These are phyloP conservation scores for Rhopalosiphum padi DNA, from an alignment of 1,140 invertebrate genomes.

Conservation along the genomic window DNA sequence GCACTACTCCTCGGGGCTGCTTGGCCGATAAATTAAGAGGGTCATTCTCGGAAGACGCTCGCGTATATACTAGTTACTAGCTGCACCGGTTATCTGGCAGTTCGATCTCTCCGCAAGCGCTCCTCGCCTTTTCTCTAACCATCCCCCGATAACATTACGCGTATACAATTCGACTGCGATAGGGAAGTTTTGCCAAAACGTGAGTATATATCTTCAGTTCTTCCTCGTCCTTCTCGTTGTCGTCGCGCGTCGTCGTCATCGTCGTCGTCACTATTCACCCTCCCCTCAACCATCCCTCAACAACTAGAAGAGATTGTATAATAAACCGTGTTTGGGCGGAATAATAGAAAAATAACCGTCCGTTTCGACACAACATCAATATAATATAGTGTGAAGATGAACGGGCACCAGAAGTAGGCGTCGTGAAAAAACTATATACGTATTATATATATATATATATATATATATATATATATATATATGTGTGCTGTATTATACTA, in stretches of 20 bases:
- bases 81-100: neutral
- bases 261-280: no score
- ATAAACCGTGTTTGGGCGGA: neutral
- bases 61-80: neutral
- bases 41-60: conserved; percentile 31
- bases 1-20: conserved; percentile 23
- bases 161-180: neutral
- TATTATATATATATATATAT: neutral
- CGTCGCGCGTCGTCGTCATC: neutral
- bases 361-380: neutral
- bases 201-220: neutral
- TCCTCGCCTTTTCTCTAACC: no score
- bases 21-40: conserved; percentile 33
- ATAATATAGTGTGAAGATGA: neutral
- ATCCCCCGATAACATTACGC: neutral
- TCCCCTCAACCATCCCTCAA: neutral
- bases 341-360: neutral
- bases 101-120: neutral
- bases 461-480: no score
- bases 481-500: neutral
- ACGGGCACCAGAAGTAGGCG: neutral
- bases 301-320: neutral
- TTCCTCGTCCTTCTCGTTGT: neutral
- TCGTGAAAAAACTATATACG: neutral
- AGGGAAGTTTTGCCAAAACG: conserved; percentile 13